Evolutionary conservation across 2,888 invertebrate genomes (phyloP).

Genomic region (Oscheius sp.): DNA sequence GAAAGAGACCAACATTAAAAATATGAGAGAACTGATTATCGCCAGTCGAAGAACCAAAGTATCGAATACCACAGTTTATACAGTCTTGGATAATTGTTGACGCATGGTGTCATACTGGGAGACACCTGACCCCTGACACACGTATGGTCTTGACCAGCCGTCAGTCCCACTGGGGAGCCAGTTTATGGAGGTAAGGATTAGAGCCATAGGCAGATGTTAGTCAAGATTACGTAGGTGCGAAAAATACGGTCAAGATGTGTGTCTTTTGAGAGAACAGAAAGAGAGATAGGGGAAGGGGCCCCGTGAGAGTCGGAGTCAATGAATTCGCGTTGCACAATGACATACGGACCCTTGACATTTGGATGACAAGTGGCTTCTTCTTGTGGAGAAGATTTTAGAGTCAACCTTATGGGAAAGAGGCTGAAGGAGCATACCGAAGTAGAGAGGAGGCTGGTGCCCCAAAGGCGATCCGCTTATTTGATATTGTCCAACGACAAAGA

Average conservation of each 20-base stretch:
- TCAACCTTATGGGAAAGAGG: neutral
- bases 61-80: no score
- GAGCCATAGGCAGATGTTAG: constrained; percentile 3
- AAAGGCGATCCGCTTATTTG: constrained; percentile 32
- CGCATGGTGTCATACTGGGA: no score
- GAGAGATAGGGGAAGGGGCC: neutral
- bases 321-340: constrained; percentile 32
- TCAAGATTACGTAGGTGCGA: neutral
- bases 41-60: no score
- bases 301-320: constrained; percentile 24
- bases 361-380: constrained; percentile 25
- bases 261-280: neutral
- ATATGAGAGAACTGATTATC: no score
- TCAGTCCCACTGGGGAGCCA: neutral
- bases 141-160: no score
- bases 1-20: no score
- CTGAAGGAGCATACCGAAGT: constrained; percentile 13
- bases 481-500: constrained; percentile 30
- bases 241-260: constrained; percentile 1
- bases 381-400: neutral
- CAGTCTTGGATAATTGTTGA: no score
- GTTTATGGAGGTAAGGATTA: neutral
- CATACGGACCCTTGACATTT: constrained; percentile 36
- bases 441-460: neutral
- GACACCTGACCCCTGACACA: no score